Conservation (phyloP, 2,797 vertebrate species). For the Enteromius anoplus region DNA sequence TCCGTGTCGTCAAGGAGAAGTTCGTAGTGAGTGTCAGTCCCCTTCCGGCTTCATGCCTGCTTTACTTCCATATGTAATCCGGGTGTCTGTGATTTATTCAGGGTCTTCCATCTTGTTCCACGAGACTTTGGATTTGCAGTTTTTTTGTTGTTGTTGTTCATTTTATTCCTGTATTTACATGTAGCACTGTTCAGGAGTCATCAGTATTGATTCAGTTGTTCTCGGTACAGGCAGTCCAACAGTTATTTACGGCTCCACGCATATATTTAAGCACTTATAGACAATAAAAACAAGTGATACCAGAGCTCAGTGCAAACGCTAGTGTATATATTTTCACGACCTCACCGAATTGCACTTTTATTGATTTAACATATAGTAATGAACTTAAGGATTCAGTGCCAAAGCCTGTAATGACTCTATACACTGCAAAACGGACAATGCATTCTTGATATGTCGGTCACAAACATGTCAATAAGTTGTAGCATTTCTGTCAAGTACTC, state of each 20-base stretch:
- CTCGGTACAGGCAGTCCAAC: constrained; percentile 49
- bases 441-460: constrained; percentile 58
- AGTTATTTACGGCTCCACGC: constrained; percentile 47
- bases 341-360: constrained; percentile 60
- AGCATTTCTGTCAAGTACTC: constrained; percentile 61
- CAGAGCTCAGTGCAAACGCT: constrained; percentile 33
- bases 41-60: constrained; percentile 49
- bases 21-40: constrained; percentile 81
- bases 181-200: constrained; percentile 57
- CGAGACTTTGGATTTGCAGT: constrained; percentile 43
- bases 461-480: constrained; percentile 58
- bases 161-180: constrained; percentile 41
- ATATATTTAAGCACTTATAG: constrained; percentile 49
- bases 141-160: not conserved
- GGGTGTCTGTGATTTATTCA: constrained; percentile 55
- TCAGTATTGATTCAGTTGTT: constrained; percentile 58
- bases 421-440: constrained; percentile 27
- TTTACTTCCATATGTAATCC: constrained; percentile 54
- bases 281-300: constrained; percentile 18
- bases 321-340: constrained; percentile 50
- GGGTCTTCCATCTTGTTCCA: constrained; percentile 62
- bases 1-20: constrained; percentile 76
- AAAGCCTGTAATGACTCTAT: constrained; percentile 65
- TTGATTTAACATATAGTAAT: constrained; percentile 39
- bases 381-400: constrained; percentile 64